Base-by-base conservation (phyloP, 2,888 invertebrate genomes). In the Spatulosminthurus flaviceps region DNA sequence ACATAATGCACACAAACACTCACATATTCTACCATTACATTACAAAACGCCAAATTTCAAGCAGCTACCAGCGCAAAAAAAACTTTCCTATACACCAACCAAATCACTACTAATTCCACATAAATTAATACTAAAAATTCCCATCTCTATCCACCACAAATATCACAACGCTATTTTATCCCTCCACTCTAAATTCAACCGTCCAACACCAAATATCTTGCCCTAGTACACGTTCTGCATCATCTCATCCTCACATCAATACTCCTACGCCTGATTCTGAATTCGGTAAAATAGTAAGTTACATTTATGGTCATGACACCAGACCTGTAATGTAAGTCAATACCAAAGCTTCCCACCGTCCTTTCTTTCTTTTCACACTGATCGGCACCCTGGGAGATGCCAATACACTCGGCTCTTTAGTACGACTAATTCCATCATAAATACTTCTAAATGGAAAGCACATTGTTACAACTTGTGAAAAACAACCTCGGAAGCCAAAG, bases 391-490 rank as follows among this genome's bases (percentile, higher is more conserved):
- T 51, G 16, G 5, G 19, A 19, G 51, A 51, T 11, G 51, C 51
- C 16, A 11, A 11, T 51, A 51, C 51, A n/a, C 4, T n/a, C 51
- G 2, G n/a, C 51, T 19, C 9, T 51, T 51, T 51, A 51, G 51
- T 51, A 51, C n/a, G 5, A 51, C 51, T 51, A 51, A 51, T 51
- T 51, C 51, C 51, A 16, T 51, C 51, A 51, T 51, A 51, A 51
- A 51, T 41, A 41, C 1, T 19, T 51, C 16, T 19, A 51, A 51
- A 51, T 51, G 51, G 51, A 19, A 51, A 51, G 51, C 2, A 51
- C n/a, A 51, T 34, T 34, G 34, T 34, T 34, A 34, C 4, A 34
- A 34, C 4, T 9, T 9, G 34, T 4, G 34, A 34, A 34, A 34
- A 34, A 34, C 34, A 34, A 34, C 34, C 34, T 34, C 34, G 9